A percentile compares a stretch with the other conserved stretches of the same genome.
phyloP scores from a whole-genome alignment of 1,140 invertebrate species.

The Micrasema longulum region DNA sequence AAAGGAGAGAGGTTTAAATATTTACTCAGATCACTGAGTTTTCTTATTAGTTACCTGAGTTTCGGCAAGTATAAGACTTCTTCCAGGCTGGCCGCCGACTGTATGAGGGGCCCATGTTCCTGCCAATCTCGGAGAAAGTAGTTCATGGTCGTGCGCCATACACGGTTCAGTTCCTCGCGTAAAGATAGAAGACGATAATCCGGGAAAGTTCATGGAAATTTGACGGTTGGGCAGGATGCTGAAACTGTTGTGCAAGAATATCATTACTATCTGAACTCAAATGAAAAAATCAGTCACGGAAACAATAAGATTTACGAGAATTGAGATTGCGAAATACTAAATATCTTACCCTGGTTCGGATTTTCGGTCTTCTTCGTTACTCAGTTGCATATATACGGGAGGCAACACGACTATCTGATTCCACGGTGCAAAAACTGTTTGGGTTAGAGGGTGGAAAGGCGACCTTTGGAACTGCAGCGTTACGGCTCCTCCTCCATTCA shows the following conservation, averaged over 20 bases:
- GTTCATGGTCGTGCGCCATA: slow-evolving; percentile 87
- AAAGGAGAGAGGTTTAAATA: no score
- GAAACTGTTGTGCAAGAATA: background rate
- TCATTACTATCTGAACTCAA: no score
- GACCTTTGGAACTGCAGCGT: slow-evolving; percentile 95
- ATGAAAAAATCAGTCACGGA: no score
- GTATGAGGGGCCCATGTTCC: slow-evolving; percentile 88
- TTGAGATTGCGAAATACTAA: no score
- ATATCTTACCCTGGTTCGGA: slow-evolving; percentile 68
- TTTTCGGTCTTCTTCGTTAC: slow-evolving; percentile 76
- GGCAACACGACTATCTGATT: slow-evolving; percentile 94
- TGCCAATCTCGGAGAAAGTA: slow-evolving; percentile 83
- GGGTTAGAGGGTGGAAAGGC: slow-evolving; percentile 87
- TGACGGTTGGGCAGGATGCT: slow-evolving; percentile 26
- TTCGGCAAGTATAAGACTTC: slow-evolving; percentile 87
- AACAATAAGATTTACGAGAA: no score
- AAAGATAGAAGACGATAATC: slow-evolving; percentile 49
- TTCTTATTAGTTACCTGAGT: slow-evolving; percentile 81
- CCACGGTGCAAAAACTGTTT: slow-evolving; percentile 94
- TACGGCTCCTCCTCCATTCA: slow-evolving; percentile 98
- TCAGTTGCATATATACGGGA: slow-evolving; percentile 87
- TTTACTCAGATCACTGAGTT: slow-evolving; percentile 45
- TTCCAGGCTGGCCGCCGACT: slow-evolving; percentile 83
- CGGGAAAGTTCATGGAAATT: slow-evolving; percentile 45
- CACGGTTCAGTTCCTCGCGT: slow-evolving; percentile 69